phyloP scores from a whole-genome alignment of 2,888 invertebrate genomes.

The Ferdinandea cuprea region DNA sequence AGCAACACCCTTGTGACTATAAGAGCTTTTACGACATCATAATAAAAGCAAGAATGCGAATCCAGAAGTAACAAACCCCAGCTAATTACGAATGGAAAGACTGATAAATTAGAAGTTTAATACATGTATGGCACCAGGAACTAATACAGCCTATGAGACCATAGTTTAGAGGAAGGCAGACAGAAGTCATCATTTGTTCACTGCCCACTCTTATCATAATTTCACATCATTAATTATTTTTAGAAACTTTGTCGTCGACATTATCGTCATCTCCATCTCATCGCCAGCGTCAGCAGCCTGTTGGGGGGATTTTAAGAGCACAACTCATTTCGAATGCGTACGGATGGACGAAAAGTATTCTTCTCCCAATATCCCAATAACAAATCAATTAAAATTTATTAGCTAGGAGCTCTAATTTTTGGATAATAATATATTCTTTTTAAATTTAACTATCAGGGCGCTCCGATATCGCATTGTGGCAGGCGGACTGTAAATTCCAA shows the following conservation, averaged over 20 bases:
- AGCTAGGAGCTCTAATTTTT: not conserved
- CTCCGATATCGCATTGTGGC: constrained; percentile 7
- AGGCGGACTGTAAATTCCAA: constrained; percentile 16
- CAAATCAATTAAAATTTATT: constrained; percentile 30
- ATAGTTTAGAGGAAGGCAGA: too few relatives aligned
- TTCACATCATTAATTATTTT: constrained; percentile 70
- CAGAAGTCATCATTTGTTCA: constrained; percentile 7
- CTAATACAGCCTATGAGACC: too few relatives aligned
- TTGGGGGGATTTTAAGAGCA: not conserved
- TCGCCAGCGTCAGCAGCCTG: constrained; percentile 39
- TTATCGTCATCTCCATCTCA: constrained; percentile 38
- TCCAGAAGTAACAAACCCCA: constrained; percentile 42
- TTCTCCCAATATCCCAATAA: not conserved
- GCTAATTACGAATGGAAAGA: constrained; percentile 48
- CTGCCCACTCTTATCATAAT: constrained; percentile 47
- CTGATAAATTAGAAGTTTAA: constrained; percentile 13
- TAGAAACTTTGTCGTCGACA: constrained; percentile 33
- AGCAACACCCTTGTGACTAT: not conserved
- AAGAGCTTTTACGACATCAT: constrained; percentile 46
- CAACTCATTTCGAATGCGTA: not conserved
- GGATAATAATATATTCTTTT: not conserved
- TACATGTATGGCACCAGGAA: not conserved
- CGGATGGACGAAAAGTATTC: not conserved
- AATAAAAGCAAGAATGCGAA: constrained; percentile 53
- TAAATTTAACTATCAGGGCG: not conserved